Evolutionary conservation across 2,113 vertebrate genomes (phyloP).

Genomic region (Furnarius figulus): DNA sequence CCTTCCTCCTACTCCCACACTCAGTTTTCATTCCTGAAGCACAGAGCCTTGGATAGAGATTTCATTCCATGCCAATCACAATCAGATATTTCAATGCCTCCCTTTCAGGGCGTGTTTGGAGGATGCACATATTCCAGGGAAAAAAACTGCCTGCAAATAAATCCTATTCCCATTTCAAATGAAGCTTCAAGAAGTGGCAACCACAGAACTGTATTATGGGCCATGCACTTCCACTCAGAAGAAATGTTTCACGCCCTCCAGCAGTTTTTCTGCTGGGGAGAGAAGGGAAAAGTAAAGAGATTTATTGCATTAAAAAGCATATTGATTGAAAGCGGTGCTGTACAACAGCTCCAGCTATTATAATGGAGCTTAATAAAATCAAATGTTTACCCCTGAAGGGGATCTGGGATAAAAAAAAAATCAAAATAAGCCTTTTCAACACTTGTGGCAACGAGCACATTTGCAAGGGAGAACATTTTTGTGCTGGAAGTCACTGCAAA

Average conservation of each 20-base stretch:
- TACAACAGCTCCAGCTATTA: slow-evolving; percentile 32
- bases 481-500: slow-evolving; percentile 52
- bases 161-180: neutral
- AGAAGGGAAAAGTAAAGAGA: slow-evolving; percentile 49
- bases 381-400: slow-evolving; percentile 65
- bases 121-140: neutral
- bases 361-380: slow-evolving; percentile 58
- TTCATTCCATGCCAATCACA: neutral
- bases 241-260: slow-evolving; percentile 43
- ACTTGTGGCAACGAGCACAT: slow-evolving; percentile 26
- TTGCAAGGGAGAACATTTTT: slow-evolving; percentile 33
- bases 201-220: neutral
- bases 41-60: neutral
- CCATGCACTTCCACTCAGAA: slow-evolving; percentile 4
- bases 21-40: neutral
- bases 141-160: slow-evolving; percentile 10
- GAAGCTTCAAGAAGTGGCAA: neutral
- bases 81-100: neutral
- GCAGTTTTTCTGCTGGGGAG: slow-evolving; percentile 27
- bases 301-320: slow-evolving; percentile 48
- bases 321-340: slow-evolving; percentile 25
- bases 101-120: neutral
- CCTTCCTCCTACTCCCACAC: neutral
- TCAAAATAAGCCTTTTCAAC: neutral
- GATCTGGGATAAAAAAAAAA: neutral